These are phyloP conservation scores for Apodemus sylvaticus DNA, from an alignment of 2,113 vertebrate genomes.

Conservation along the genomic window DNA sequence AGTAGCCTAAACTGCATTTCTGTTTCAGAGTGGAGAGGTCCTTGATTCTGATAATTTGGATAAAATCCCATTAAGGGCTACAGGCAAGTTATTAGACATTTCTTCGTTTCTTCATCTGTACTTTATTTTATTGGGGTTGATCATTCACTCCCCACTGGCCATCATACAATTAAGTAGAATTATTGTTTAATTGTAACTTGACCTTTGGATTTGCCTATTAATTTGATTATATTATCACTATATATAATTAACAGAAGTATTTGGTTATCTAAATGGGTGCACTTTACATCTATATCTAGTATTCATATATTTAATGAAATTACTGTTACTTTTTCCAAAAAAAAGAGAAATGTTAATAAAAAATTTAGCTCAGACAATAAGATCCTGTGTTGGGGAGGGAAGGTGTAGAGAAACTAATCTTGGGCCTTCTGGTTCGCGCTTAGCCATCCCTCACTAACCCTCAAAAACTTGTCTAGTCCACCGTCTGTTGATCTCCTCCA, in stretches of 20 bases:
- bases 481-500: too few relatives aligned
- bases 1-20: not conserved
- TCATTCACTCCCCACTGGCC: not conserved
- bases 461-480: too few relatives aligned
- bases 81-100: not conserved
- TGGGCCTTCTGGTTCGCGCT: too few relatives aligned
- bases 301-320: not conserved
- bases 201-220: not conserved
- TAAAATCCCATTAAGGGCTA: not conserved
- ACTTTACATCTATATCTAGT: not conserved
- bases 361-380: not conserved
- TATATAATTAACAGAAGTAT: not conserved
- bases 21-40: not conserved
- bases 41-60: not conserved
- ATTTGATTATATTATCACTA: not conserved
- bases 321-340: not conserved
- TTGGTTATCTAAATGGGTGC: not conserved
- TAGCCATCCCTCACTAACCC: too few relatives aligned
- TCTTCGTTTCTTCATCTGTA: not conserved
- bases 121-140: not conserved
- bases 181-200: not conserved
- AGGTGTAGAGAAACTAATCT: too few relatives aligned
- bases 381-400: too few relatives aligned
- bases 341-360: not conserved
- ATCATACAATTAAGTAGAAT: not conserved